phyloP scores from a whole-genome alignment of 1,140 invertebrate species.

The Belonocnema kinseyi region DNA sequence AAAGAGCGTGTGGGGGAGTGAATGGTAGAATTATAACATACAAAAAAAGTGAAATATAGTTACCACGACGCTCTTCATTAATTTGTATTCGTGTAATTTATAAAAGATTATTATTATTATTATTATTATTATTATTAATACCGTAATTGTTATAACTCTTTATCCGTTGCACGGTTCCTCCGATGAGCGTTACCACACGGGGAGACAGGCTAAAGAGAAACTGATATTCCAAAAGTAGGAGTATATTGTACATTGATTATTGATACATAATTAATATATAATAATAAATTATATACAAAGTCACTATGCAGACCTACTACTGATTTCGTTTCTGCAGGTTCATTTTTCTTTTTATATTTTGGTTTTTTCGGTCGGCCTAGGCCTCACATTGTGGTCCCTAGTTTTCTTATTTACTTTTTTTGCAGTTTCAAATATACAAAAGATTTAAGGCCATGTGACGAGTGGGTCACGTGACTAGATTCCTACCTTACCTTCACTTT shows the following conservation, averaged over 20 bases:
- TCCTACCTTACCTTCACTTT: no score
- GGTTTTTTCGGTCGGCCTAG: constrained; percentile 32
- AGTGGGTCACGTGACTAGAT: no score
- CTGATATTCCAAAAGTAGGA: constrained; percentile 69
- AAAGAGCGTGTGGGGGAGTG: neutral
- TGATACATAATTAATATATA: constrained; percentile 74
- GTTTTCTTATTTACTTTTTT: no score
- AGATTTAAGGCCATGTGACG: no score
- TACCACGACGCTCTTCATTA: constrained; percentile 51
- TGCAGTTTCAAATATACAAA: no score
- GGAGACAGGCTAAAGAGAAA: constrained; percentile 55
- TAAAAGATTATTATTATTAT: constrained; percentile 59
- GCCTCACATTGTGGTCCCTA: no score
- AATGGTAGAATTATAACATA: constrained; percentile 37
- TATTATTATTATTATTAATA: constrained; percentile 59
- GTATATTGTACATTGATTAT: constrained; percentile 76
- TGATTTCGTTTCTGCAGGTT: constrained; percentile 47
- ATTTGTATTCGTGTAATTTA: constrained; percentile 57
- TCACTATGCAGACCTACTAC: constrained; percentile 56
- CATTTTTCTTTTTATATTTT: constrained; percentile 33
- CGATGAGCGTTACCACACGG: constrained; percentile 52
- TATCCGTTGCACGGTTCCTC: constrained; percentile 59
- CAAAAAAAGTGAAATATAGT: constrained; percentile 36
- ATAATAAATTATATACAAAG: constrained; percentile 76
- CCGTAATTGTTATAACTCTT: constrained; percentile 62